Evolutionary conservation across 2,797 vertebrate species (phyloP), one percentile per base, ranked within the genome.

Genomic region (Argya squamiceps): DNA sequence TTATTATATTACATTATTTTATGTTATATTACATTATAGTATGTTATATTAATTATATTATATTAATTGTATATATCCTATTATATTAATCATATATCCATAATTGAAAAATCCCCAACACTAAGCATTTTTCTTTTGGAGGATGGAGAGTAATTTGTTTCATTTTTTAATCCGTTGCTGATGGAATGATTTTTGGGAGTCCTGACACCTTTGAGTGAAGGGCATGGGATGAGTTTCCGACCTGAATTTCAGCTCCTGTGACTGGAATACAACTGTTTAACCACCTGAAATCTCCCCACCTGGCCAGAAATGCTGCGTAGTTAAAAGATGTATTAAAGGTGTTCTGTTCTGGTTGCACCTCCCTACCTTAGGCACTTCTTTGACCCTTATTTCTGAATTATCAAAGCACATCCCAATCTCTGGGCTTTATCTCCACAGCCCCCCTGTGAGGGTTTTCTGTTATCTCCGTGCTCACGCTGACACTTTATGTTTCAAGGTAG

Each of bases 401-500:
- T 89, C 92, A 93, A 92, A 96, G 91, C 58, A 71, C 62, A 9
- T 89, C 73, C 75, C 84, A 69, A 55, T 89, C 87, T 80, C 13
- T 36, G 44, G 58, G 49, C 65, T 92, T 93, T 62, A 83, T 93
- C 71, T 71, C 32, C 15, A 73, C 82, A 83, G 21, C 14, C 84
- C 71, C 81, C 78, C 81, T 68, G 75, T 5, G 4, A 94, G 56
- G 67, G 64, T 68, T 85, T 89, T 84, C 84, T 93, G 78, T 94
- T 96, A 96, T 91, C 91, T 93, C 82, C 52, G 64, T 8, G 37
- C 89, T 94, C 93, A 77, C 1, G 0, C 92, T 96, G 95, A 75
- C 93, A 88, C 87, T 96, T 95, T 91, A n/a, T 95, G 93, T 97
- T 97, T 96, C 94, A 96, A 93, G 89, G 59, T 93, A 95, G 78